Conservation (phyloP, 2,113 vertebrate genomes). For the Cyprinus carpio region DNA sequence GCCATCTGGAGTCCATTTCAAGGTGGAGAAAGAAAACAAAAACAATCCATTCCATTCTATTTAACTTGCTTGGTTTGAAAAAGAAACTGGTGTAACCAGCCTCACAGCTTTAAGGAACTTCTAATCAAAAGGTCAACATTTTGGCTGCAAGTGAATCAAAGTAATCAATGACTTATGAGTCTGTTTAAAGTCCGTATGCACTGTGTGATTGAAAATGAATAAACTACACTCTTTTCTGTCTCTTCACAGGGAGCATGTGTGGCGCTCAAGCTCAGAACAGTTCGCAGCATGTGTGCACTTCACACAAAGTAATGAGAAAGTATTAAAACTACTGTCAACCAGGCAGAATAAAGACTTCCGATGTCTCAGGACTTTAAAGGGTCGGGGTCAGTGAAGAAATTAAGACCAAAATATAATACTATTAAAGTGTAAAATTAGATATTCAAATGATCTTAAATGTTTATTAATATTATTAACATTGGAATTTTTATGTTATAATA, state of each 20-base stretch:
- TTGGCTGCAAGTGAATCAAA: background rate
- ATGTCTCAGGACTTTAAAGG: background rate
- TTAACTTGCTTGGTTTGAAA: background rate
- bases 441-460: background rate
- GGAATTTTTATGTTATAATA: background rate
- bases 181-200: background rate
- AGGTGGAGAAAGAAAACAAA: conserved; percentile 24
- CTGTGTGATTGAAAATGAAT: background rate
- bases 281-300: background rate
- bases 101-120: background rate
- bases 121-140: background rate
- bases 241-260: background rate
- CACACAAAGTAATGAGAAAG: background rate
- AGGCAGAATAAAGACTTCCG: background rate
- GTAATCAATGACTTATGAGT: background rate
- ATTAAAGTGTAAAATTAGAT: background rate
- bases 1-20: conserved; percentile 65
- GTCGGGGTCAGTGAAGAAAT: background rate
- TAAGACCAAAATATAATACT: background rate
- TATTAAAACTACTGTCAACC: background rate
- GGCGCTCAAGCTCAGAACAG: background rate
- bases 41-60: background rate
- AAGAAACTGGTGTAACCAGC: background rate
- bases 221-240: background rate
- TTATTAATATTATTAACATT: background rate